Evolutionary conservation across 2,797 vertebrate species (phyloP), one percentile per base, ranked within the genome.

Genomic region (Vultur gryphus): DNA sequence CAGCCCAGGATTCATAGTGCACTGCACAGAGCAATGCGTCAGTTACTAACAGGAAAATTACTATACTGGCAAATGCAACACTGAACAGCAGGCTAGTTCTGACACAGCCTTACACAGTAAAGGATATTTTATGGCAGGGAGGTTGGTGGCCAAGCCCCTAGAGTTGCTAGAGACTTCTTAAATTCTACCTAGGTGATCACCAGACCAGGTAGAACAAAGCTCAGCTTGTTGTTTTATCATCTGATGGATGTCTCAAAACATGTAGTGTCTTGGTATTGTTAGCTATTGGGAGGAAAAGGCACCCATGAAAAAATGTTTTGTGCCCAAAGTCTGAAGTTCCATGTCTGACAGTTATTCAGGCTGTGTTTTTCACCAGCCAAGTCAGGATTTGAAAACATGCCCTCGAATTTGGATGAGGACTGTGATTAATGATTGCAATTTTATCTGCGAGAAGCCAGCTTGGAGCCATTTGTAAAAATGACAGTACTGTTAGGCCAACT

Each of bases 391-490:
- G 84, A 86, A 95, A 92, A 72, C 31, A 26, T 20, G 31, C 21
- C 67, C 65, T 92, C 1, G 0, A 77, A 89, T 92, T 66, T 85
- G 88, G 61, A 65, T 89, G 71, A 89, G n/a, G 25, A 54, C n/a
- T 86, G 51, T 97, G 95, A 96, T 89, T 95, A 95, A 96, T 78
- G 86, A 66, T 78, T 66, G 67, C 61, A 87, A 72, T 96, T 84
- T 94, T 85, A 92, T 92, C 93, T 84, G 51, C 4, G 6, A 90
- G 80, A 87, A 94, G 61, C 18, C 77, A 91, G 44, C 72, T 93
- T 91, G 69, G 54, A 96, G 71, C 65, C 57, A 89, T 97, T 93
- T 96, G 82, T 96, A 95, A 94, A 95, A 87, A 84, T 89, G 88
- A 83, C 90, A 95, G 86, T 65, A 71, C 57, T 76, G 67, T 91